Evolutionary conservation across 1,140 invertebrate species (phyloP), one percentile per base, ranked within the genome.

Genomic region (Glomeris maerens): DNA sequence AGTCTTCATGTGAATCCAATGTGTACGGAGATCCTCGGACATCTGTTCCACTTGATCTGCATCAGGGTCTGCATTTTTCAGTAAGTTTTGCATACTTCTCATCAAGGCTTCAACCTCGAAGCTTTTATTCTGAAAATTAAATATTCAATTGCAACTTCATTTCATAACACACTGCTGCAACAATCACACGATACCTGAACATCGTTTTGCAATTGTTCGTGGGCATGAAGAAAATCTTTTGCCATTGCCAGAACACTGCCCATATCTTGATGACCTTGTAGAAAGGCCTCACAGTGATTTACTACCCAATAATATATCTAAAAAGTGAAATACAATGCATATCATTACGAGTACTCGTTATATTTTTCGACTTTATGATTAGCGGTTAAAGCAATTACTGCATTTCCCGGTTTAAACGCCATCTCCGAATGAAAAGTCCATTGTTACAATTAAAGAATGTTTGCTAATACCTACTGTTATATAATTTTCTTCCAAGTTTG

Each of bases 241-340:
- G 83, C 78, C 66, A 78, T 75, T 27, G 72, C 63, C 39, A 83
- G 65, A 64, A 76, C 77, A 27, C 72, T 75, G 26, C 84, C 84
- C 77, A 87, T 79, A 55, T 83, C 78, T 50, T 77, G 74, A 59
- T 83, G 80, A 23, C 79, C 76, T 55, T 78, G 75, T 3, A 90
- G 65, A 61, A 85, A 84, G 14, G 75, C 69, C 55, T 84, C 79
- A 0, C 78, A 80, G 10, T 80, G 79, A 46, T 74, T 74, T 2
- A 72, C 71, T 23, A 87, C 58, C 84, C 84, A 88, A 3, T 74
- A 74, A 44, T 78, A 73, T 25, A 86, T 63, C 66, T 71, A 54
- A 23, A 59, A 57, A 25, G 20, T 2, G 27, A 28, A 46, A 46
- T 39, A 38, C 17, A 49, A 54, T 25, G n/a, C n/a, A n/a, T n/a